These are phyloP conservation scores for Orientallactaga bullata DNA, from an alignment of 2,113 vertebrate species.

Conservation along the genomic window DNA sequence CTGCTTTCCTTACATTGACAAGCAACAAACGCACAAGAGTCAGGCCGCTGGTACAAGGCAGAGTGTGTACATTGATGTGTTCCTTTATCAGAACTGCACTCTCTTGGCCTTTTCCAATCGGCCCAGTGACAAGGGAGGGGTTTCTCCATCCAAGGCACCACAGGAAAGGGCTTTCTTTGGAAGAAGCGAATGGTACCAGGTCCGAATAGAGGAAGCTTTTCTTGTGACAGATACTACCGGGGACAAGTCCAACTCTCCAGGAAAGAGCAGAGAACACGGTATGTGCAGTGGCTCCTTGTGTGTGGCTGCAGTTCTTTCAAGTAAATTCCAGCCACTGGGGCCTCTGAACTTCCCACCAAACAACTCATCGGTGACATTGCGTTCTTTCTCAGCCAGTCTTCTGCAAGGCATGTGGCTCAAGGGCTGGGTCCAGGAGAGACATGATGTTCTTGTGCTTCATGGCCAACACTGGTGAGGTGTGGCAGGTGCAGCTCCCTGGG, in stretches of 20 bases:
- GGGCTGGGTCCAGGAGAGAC: background rate
- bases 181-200: no score
- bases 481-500: rapidly evolving
- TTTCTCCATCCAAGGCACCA: background rate
- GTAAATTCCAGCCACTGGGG: no score
- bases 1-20: slow-evolving; percentile 42
- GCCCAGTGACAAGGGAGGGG: rapidly evolving
- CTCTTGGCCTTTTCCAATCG: background rate
- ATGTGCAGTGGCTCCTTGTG: no score
- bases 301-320: no score
- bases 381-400: background rate
- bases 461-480: no score
- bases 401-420: background rate
- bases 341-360: no score
- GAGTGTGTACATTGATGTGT: background rate
- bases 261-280: no score
- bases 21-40: slow-evolving; percentile 67
- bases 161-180: background rate
- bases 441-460: no score
- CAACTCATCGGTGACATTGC: no score
- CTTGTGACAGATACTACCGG: background rate
- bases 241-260: no score
- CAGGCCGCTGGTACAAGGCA: background rate
- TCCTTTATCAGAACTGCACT: background rate
- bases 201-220: background rate